Percentiles rank a stretch among this genome's conserved stretches.
Evolutionary conservation across 2,888 invertebrate genomes (phyloP).

Genomic region (Pseudococcus jackbeardsleyi): DNA sequence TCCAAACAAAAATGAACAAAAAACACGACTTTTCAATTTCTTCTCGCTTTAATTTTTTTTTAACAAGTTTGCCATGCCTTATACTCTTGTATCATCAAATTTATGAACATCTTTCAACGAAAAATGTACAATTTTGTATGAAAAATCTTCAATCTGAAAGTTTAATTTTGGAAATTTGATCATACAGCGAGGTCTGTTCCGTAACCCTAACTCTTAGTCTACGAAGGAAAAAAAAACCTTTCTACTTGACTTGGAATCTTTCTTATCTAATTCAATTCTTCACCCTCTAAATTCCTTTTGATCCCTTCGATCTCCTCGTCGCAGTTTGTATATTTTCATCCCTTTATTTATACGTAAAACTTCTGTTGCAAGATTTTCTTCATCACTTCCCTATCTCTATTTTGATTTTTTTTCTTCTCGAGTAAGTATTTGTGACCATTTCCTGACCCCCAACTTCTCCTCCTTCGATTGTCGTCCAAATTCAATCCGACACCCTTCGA

Average conservation of each 20-base stretch:
- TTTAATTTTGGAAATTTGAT: no score
- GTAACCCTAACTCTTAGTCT: no score
- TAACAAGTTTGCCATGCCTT: not conserved
- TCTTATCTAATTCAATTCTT: slow-evolving; percentile 1
- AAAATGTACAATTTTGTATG: not conserved
- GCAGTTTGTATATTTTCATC: not conserved
- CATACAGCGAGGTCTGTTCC: no score
- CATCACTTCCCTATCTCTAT: not conserved
- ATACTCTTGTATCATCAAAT: not conserved
- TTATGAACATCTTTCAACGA: not conserved
- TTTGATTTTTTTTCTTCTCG: not conserved
- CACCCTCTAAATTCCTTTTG: not conserved
- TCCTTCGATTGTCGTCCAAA: not conserved
- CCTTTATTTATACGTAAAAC: not conserved
- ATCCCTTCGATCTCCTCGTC: not conserved
- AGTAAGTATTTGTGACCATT: not conserved
- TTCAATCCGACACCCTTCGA: not conserved
- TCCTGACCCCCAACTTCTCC: not conserved
- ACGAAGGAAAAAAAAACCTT: not conserved
- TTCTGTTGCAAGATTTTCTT: not conserved
- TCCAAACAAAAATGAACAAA: not conserved
- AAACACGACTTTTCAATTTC: not conserved
- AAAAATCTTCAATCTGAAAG: not conserved
- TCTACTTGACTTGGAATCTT: not conserved
- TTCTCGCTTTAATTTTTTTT: not conserved